A percentile compares a stretch with the other conserved stretches of the same genome.
These are phyloP conservation scores for Lineus longissimus DNA, from an alignment of 1,140 invertebrate species.

Conservation along the genomic window DNA sequence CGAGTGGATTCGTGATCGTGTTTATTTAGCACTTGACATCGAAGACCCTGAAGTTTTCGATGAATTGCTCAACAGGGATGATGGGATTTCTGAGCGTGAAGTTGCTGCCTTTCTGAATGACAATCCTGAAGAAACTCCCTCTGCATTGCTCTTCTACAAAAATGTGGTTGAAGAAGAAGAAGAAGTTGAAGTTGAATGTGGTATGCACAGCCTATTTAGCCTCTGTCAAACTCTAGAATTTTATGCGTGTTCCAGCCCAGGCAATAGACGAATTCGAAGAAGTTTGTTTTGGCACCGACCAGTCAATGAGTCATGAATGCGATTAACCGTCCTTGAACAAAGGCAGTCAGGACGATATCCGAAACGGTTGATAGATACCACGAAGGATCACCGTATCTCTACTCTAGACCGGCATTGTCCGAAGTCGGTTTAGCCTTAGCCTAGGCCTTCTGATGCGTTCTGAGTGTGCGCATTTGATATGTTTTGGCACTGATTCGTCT, in stretches of 20 bases:
- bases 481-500: too few relatives aligned
- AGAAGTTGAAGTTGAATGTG: constrained; percentile 54
- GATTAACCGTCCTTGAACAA: too few relatives aligned
- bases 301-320: too few relatives aligned
- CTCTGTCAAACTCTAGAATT: neutral
- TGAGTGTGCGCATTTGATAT: too few relatives aligned
- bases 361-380: too few relatives aligned
- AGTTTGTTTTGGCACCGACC: too few relatives aligned
- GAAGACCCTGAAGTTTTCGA: constrained; percentile 46
- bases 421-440: too few relatives aligned
- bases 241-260: neutral
- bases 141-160: constrained; percentile 52
- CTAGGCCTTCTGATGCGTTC: too few relatives aligned
- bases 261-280: too few relatives aligned
- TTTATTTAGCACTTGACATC: constrained; percentile 46
- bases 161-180: constrained; percentile 49
- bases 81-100: constrained; percentile 46
- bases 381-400: too few relatives aligned
- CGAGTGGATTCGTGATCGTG: constrained; percentile 50
- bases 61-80: constrained; percentile 50
- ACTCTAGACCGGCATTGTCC: too few relatives aligned
- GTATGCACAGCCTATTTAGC: constrained; percentile 22
- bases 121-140: constrained; percentile 43
- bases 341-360: too few relatives aligned
- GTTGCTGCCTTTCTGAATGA: constrained; percentile 52